phyloP scores from a whole-genome alignment of 2,113 vertebrate genomes.

The Epinephelus cyanopodus region DNA sequence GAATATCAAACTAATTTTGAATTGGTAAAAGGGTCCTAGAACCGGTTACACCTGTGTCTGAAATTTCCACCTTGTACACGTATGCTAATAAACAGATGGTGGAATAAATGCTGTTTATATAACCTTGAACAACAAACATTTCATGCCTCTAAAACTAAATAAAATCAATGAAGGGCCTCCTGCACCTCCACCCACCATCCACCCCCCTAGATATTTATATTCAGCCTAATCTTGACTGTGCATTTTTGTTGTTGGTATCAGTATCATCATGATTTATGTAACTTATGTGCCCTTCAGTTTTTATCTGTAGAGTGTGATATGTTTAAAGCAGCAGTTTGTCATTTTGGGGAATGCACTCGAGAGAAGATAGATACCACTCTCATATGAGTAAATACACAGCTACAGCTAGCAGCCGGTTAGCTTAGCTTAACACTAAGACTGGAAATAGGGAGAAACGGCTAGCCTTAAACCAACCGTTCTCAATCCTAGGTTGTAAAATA shows the following conservation, averaged over 20 bases:
- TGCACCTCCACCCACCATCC: not conserved
- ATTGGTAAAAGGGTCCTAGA: slow-evolving; percentile 14
- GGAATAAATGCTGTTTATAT: slow-evolving; percentile 19
- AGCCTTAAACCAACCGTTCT: not conserved
- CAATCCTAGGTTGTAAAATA: too few species aligned
- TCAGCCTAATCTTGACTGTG: not conserved
- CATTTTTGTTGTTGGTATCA: not conserved
- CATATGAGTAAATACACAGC: not conserved
- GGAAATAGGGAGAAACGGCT: not conserved
- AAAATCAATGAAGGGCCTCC: not conserved
- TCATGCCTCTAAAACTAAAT: slow-evolving; percentile 31
- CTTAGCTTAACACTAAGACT: not conserved
- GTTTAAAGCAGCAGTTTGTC: not conserved
- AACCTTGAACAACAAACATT: slow-evolving; percentile 39
- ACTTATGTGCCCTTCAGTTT: not conserved
- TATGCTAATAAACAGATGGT: slow-evolving; percentile 38
- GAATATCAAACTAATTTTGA: slow-evolving; percentile 15
- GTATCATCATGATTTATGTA: not conserved
- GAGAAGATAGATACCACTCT: not conserved
- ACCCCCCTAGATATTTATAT: not conserved
- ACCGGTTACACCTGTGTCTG: slow-evolving; percentile 3
- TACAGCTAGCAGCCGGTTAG: not conserved
- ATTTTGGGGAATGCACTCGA: not conserved
- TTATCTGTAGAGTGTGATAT: not conserved
- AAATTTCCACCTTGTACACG: slow-evolving; percentile 11